Evolutionary conservation across 2,888 invertebrate genomes (phyloP), one percentile per base, ranked within the genome.

Genomic region (Polietes domitor): DNA sequence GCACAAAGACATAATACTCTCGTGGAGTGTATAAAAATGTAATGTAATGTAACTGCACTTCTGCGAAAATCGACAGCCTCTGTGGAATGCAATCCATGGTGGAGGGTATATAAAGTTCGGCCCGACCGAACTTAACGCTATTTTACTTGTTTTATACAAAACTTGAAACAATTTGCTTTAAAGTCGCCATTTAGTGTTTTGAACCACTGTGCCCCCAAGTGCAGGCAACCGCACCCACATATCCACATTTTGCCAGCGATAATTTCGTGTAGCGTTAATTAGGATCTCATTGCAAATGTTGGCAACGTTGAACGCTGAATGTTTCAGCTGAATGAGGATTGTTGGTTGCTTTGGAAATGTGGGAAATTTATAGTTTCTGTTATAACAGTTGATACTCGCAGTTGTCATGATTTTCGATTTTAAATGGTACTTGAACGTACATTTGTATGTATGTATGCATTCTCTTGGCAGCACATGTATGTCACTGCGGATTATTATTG

Each of bases 231-330:
- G 41, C 68, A 68, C 68, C 68, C 43, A 21, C 68, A 37, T 7
- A 17, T 61, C 55, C 58, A 41, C 53, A 61, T 68, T 41, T 43
- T 68, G 68, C 43, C 68, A 68, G 21, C 21, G 68, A 68, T 68
- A 73, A 70, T 76, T 63, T 73, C 75, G 78, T 81, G 81, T 82
- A 73, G 78, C 78, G 75, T 82, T 81, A 84, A 84, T 84, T 84
- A 81, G 80, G 58, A 78, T 77, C 80, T 71, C 83, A 80, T 63
- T 81, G 81, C 75, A 81, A 81, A 61, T 78, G 41, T 41, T 68
- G 41, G 43, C 68, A 68, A 24, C 24, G 68, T 65, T 12, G 58
- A 58, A 58, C 58, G 9, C 41, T 12, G 58, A 58, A 58, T 26
- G 9, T 19, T 58, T 15, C 12, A 58, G 15, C 58, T 26, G n/a